Evolutionary conservation across 23 tunicate species (phyloP), one percentile per base, ranked within the genome.

Genomic region (Trididemnum clinides): DNA sequence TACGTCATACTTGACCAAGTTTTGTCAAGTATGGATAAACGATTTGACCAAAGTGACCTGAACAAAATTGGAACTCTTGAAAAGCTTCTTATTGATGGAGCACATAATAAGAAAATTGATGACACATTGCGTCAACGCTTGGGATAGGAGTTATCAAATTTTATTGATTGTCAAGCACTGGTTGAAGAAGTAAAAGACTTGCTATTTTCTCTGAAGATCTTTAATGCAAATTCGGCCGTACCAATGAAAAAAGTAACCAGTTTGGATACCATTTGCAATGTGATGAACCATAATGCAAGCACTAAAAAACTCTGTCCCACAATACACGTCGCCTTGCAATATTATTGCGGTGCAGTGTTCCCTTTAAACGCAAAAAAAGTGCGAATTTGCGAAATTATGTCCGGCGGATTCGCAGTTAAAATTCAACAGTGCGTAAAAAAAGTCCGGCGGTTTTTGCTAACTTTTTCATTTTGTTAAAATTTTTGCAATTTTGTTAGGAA

Each of bases 81-180:
- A 31, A 66, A 66, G 37, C 75, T 66, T 66, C 75, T 66, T 66
- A 66, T 32, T 66, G 75, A 66, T 31, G 75, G 75, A 66, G 75
- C 36, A 66, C 30, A 66, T 66, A 31, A 66, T 66, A 66, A 28
- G 75, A 66, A 29, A 66, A 31, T 66, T 66, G 75, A 66, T 66
- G 75, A 66, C 37, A 66, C 37, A 66, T 66, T 66, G 75, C 75
- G 75, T 37, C 75, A 66, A 66, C 75, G 75, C 75, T 66, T 66
- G 75, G 75, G 31, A 66, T 66, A 4, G 75, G 7, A 66, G 75
- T 4, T 66, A 66, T 66, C 75, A n/a, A 37, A 31, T 66, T 66
- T 66, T 66, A 31, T 66, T 66, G 75, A 66, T 66, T 66, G 75
- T 66, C 75, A 66, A 66, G 75, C 75, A 66, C 75, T 66, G 37